Base-by-base conservation (phyloP, 2,113 vertebrate genomes). In the Eublepharis macularius region DNA sequence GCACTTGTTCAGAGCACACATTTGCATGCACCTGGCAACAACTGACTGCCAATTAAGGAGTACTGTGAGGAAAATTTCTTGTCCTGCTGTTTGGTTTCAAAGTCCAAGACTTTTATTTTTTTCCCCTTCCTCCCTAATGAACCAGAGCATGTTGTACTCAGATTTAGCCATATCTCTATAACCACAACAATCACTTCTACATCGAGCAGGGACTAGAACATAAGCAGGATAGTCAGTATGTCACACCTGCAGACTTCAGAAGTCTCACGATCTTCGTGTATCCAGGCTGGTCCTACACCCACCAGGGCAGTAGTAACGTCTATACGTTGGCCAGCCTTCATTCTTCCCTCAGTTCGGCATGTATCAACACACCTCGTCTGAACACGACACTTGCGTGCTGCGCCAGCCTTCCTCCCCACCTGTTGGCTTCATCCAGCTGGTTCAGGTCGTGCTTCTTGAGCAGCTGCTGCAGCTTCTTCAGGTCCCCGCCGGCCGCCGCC, bases 351-450 rank as follows among this genome's bases (percentile, higher is more conserved):
- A 54, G 32, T 34, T 76, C 17, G 12, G 19, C 11, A 47, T 9
- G 32, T 7, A 76, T 12, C 8, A 51, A 17, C 45, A 76, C 47
- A 29, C 1, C 12, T 45, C 12, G 0, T 1, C 2, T 0, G 19
- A 3, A 26, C 36, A 16, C 0, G 4, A 2, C 4, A 3, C 2
- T 2, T 3, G 45, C n/a, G 16, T 14, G 73, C 36, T 17, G 2
- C 14, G 16, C 43, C 1, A 19, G 2, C n/a, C 13, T 1, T 54
- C 45, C 1, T 5, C 6, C n/a, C 32, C 74, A 98, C 98, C 98
- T 97, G 94, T 96, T 96, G 86, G 95, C 97, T 91, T 97, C 97
- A 94, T 99, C 98, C 83, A 96, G 95, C 60, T 96, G 96, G 92
- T 98, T 97, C 87, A 98, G 39, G 83, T 96, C 91, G 81, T 93